Percentiles rank a stretch among this genome's conserved stretches.
Evolutionary conservation across 2,888 invertebrate genomes (phyloP).

Genomic region (Gisinianus flammeolus): DNA sequence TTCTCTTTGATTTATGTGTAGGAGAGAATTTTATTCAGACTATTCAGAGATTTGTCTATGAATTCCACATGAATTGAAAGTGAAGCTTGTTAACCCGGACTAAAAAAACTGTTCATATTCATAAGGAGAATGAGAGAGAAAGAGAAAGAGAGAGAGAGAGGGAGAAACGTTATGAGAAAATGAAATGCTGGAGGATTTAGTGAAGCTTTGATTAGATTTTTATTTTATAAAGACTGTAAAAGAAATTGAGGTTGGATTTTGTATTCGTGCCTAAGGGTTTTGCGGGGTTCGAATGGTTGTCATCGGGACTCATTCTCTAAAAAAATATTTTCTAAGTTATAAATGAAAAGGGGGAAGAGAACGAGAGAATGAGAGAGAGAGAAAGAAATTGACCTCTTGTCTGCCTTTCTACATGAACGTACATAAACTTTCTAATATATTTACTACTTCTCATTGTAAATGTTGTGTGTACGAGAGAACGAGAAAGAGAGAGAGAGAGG

Average conservation of each 20-base stretch:
- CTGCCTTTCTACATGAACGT: slow-evolving; percentile 5
- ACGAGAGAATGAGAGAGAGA: slow-evolving; percentile 12
- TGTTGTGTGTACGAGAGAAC: too few species aligned
- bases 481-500: neutral
- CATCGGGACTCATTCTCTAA: slow-evolving; percentile 32
- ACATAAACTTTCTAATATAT: slow-evolving; percentile 12
- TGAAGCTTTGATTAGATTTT: too few species aligned
- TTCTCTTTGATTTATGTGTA: too few species aligned
- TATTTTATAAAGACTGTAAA: too few species aligned
- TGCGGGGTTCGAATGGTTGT: slow-evolving; percentile 35
- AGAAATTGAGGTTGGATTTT: too few species aligned
- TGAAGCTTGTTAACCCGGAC: too few species aligned
- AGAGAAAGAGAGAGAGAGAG: neutral
- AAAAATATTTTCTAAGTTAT: slow-evolving; percentile 36
- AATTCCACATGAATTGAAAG: too few species aligned
- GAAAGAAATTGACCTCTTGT: slow-evolving; percentile 38
- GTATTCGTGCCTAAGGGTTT: slow-evolving; percentile 30
- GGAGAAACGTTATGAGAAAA: too few species aligned
- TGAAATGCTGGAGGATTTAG: too few species aligned
- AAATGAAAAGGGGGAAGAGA: slow-evolving; percentile 34
- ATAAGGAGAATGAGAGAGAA: neutral
- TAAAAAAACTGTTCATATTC: too few species aligned
- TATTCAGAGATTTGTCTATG: too few species aligned
- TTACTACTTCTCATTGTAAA: slow-evolving; percentile 19
- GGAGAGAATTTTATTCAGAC: too few species aligned